Evolutionary conservation across 2,888 invertebrate species (phyloP), one percentile per base, ranked within the genome.

Genomic region (Drosophila pullipes): DNA sequence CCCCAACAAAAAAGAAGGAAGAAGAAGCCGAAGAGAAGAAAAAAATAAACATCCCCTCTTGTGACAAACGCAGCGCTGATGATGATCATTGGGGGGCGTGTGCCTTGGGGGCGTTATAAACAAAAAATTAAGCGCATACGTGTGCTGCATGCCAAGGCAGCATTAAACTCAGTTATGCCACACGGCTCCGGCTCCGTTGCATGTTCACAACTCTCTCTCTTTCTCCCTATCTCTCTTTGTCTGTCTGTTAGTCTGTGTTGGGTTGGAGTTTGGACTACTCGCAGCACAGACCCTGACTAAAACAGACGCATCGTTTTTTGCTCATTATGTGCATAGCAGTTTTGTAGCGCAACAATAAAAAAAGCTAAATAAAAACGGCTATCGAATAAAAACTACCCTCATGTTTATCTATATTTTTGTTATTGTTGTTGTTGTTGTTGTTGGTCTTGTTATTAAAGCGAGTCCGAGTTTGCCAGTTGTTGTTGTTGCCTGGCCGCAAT

Each of bases 111-210:
- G 83, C 60, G 85, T 75, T 75, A 89, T 81, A 86, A 88, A 90
- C 89, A 87, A 87, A 89, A 88, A 88, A 90, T 89, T 85, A 90
- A 89, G 77, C 90, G 82, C 77, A 83, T 76, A 88, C 87, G 90
- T 88, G 87, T 76, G 78, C 53, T 82, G 89, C 86, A 85, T 90
- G 65, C 69, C 35, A 44, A 61, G 57, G 22, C 25, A 55, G 22
- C 33, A 28, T 22, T 59, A 25, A 47, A 47, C 44, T 58, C 70
- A 37, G 47, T 25, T 47, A 25, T 47, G 47, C 47, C 47, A 47
- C 47, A 47, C 31, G 31, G 31, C 31, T 31, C 31, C 47, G 47
- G 4, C 22, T 47, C 47, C 47, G 47, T 16, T 47, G 47, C 47
- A 47, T 47, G 47, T 22, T 47, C 22, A 22, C 47, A 47, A 9